Base-by-base conservation (phyloP, 2,113 vertebrate genomes). In the Ophiodon elongatus region DNA sequence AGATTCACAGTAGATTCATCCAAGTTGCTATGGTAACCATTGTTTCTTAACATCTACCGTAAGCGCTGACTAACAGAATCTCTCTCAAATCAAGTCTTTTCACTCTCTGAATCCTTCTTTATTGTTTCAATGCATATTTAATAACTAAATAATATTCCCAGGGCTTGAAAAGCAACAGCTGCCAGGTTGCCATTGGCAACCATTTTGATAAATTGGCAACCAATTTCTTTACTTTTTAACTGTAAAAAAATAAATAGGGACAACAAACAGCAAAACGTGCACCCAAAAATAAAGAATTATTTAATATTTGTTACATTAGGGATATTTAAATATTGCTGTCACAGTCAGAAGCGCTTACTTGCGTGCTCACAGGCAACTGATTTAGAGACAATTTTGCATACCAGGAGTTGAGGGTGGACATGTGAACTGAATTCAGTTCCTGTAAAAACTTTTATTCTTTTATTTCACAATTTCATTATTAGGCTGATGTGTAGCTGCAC, bases 1-100 rank as follows among this genome's bases (percentile, higher is more conserved):
- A 41, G 13, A 43, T 43, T 43, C 41, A 7, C 31, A 29, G 21
- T 35, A 50, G 27, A 59, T 31, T n/a, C 1, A 50, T 54, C 9
- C 8, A 37, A 17, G 45, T 56, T 76, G 45, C 45, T 35, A 45
- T 63, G 39, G 68, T 39, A 67, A 72, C 59, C 13, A 15, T 17
- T 68, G 43, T 41, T 69, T 56, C n/a, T 41, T 31, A 54, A 31
- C 27, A 70, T 41, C 56, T 41, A 59, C 69, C 45, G 23, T 59
- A 37, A 67, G 21, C 14, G 23, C 45, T 14, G 23, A 50, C 11
- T 2, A 6, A 39, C 50, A 76, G 10, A 6, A 66, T 56, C 50
- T 54, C 11, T 33, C 35, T 10, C 8, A 39, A 15, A 57, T 43
- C 63, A 31, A n/a, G 19, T 57, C 10, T 56, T 2, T 35, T 54